phyloP scores from a whole-genome alignment of 1,140 invertebrate species.

The Sarcophaga peregrina region DNA sequence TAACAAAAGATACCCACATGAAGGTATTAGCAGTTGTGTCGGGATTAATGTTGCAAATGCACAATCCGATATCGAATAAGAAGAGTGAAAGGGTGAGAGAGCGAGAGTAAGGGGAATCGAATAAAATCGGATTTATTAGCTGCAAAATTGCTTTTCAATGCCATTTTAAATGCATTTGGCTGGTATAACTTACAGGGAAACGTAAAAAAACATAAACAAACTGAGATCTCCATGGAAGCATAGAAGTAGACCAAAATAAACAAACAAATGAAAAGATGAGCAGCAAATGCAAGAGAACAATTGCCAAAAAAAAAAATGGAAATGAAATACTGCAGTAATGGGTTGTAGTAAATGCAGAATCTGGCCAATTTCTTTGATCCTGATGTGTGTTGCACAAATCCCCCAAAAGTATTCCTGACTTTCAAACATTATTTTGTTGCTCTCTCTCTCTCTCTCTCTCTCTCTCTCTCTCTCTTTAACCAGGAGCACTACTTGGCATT shows the following conservation, averaged over 20 bases:
- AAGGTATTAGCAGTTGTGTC: not conserved
- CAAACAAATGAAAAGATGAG: too few relatives aligned
- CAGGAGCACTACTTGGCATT: too few relatives aligned
- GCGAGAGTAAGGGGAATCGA: too few relatives aligned
- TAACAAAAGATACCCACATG: too few relatives aligned
- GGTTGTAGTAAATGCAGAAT: not conserved
- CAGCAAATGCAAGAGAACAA: not conserved
- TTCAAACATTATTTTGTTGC: too few relatives aligned
- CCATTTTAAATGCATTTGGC: conserved; percentile 17
- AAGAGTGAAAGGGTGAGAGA: not conserved
- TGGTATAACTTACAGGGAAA: not conserved
- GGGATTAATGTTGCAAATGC: conserved; percentile 17
- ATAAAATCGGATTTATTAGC: conserved; percentile 65
- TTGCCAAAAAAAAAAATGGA: not conserved
- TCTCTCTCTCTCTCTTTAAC: too few relatives aligned
- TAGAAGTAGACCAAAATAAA: not conserved
- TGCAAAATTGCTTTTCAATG: conserved; percentile 63
- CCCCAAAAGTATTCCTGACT: too few relatives aligned
- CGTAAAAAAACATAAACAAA: not conserved
- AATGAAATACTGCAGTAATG: not conserved
- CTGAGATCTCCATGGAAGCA: not conserved
- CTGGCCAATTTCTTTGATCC: too few relatives aligned
- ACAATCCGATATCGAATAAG: not conserved
- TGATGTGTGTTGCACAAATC: too few relatives aligned
- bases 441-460: too few relatives aligned